Conservation (phyloP, 1,140 invertebrate genomes). For the Drosophila sturtevanti region DNA sequence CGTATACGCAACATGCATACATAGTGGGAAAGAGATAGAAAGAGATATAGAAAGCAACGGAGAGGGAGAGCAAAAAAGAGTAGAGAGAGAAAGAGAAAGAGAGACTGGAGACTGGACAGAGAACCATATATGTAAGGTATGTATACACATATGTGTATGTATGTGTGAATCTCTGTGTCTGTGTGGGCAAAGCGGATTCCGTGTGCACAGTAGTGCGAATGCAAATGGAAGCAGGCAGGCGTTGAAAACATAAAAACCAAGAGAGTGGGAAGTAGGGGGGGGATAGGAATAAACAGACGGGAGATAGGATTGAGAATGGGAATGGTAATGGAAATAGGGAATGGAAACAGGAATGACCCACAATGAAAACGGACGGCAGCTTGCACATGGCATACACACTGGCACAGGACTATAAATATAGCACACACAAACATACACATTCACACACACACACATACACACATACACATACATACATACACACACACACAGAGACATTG, state of each 20-base stretch:
- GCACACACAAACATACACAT: conserved; percentile 45
- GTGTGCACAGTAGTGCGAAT: conserved; percentile 55
- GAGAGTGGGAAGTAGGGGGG: conserved; percentile 13
- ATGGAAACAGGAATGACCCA: conserved; percentile 70
- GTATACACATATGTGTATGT: background rate
- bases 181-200: conserved; percentile 69
- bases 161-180: conserved; percentile 11
- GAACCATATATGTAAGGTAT: conserved; percentile 22
- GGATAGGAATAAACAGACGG: too few species aligned
- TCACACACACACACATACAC: conserved; percentile 38
- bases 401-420: conserved; percentile 59
- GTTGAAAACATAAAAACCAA: conserved; percentile 68
- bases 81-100: too few species aligned
- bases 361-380: conserved; percentile 72
- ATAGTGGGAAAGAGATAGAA: background rate
- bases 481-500: conserved; percentile 45
- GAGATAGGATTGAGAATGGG: background rate
- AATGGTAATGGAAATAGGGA: conserved; percentile 32
- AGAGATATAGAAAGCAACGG: conserved; percentile 15
- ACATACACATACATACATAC: conserved; percentile 10
- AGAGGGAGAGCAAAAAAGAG: too few species aligned
- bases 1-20: conserved; percentile 65
- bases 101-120: conserved; percentile 40
- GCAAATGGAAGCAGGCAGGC: conserved; percentile 58
- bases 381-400: conserved; percentile 55